phyloP scores from a whole-genome alignment of 2,797 vertebrate species.

The Macropus fuliginosus region DNA sequence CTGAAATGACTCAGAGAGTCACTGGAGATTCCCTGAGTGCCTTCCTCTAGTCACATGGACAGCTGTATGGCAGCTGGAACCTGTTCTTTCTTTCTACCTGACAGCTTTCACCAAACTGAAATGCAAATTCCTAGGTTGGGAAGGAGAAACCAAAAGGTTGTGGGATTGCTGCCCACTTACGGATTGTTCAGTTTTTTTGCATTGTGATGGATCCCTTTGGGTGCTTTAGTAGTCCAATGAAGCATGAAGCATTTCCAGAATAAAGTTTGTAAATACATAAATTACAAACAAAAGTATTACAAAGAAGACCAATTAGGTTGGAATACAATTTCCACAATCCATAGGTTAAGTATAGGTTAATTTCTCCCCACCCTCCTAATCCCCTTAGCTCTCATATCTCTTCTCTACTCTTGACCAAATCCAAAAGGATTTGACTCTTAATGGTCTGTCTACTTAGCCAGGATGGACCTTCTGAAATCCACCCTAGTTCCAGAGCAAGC shows the following conservation, averaged over 20 bases:
- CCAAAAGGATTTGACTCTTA: not conserved
- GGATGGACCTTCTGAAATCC: not conserved
- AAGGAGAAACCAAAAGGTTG: not conserved
- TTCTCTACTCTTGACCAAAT: not conserved
- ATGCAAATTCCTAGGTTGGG: not conserved
- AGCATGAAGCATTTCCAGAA: too few species aligned
- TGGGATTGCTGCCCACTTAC: not conserved
- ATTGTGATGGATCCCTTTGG: not conserved
- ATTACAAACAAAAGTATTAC: not conserved
- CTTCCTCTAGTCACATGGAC: not conserved
- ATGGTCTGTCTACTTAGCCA: not conserved
- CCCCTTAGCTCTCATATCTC: not conserved
- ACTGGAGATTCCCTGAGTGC: not conserved
- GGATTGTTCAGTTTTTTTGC: not conserved
- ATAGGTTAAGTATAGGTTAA: not conserved
- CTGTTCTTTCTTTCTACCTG: not conserved
- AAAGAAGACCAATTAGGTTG: not conserved
- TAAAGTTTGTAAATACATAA: not conserved
- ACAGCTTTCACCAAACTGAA: not conserved
- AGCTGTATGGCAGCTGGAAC: not conserved
- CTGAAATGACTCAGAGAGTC: not conserved
- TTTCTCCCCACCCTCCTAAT: not conserved
- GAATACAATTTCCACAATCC: not conserved
- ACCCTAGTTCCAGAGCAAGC: not conserved
- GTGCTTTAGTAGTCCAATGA: not conserved